Conservation (phyloP, 1,140 invertebrate genomes). For the Holcopasites calliopsidis region DNA sequence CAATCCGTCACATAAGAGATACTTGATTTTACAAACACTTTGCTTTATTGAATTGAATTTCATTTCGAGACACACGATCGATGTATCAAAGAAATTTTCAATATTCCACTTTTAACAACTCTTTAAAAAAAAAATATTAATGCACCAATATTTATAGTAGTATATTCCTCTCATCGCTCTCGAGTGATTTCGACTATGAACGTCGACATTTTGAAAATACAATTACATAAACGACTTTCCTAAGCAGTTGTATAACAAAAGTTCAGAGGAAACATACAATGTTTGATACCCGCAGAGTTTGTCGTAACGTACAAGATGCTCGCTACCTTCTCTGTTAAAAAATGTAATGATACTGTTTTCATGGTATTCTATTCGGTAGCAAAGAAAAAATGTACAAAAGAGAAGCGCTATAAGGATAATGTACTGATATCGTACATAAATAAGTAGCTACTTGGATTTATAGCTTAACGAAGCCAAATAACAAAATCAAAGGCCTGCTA, state of each 20-base stretch:
- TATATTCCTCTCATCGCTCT: conserved; percentile 22
- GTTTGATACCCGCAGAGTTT: conserved; percentile 28
- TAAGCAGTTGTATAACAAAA: conserved; percentile 9
- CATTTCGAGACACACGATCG: too few species aligned
- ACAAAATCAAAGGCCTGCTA: neutral
- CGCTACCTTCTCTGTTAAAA: conserved; percentile 35
- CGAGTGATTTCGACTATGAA: too few species aligned
- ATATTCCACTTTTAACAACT: neutral
- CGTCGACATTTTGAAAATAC: conserved; percentile 15
- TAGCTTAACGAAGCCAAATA: neutral
- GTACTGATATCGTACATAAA: conserved; percentile 12
- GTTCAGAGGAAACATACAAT: conserved; percentile 6
- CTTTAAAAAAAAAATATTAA: neutral
- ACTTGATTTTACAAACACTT: neutral
- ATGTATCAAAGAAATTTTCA: too few species aligned
- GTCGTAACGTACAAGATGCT: conserved; percentile 20
- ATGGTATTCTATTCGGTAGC: conserved; percentile 4
- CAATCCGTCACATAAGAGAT: neutral
- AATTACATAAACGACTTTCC: conserved; percentile 11
- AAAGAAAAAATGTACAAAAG: conserved; percentile 32
- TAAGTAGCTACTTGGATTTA: conserved; percentile 6
- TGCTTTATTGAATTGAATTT: neutral
- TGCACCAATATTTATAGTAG: neutral
- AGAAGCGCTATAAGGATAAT: conserved; percentile 21
- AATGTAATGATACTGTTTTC: neutral